Evolutionary conservation across 1,140 invertebrate species (phyloP).

Genomic region (Doryteuthis pealeii): DNA sequence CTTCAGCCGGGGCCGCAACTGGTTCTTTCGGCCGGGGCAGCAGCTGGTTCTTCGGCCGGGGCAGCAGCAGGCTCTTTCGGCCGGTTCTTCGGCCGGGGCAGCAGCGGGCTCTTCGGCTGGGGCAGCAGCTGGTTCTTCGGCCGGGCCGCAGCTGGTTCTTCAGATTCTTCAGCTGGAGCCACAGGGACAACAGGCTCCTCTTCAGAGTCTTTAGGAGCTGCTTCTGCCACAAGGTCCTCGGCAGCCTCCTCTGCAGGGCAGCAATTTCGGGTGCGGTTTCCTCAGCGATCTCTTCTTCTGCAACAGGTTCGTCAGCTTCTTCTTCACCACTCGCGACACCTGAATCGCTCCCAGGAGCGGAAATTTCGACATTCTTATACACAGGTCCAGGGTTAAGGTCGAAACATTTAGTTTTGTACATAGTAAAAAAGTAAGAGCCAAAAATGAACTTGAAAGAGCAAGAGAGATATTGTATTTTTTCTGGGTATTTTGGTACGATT

Average conservation of each 20-base stretch:
- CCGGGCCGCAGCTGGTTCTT: neutral
- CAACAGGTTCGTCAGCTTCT: neutral
- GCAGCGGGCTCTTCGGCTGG: neutral
- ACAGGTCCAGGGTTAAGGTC: neutral
- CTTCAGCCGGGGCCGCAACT: too few species aligned
- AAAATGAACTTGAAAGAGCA: conserved; percentile 14
- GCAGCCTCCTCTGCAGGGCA: neutral
- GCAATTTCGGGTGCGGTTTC: neutral
- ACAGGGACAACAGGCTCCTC: neutral
- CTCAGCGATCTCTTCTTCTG: neutral
- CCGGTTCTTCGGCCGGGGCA: neutral
- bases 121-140: neutral
- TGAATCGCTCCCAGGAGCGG: neutral
- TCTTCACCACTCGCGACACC: too few species aligned
- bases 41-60: neutral
- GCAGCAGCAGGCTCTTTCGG: too few species aligned
- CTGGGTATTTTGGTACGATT: conserved; percentile 28
- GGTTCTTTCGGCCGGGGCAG: neutral
- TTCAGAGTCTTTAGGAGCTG: neutral
- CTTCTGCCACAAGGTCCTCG: neutral
- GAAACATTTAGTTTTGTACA: conserved; percentile 26
- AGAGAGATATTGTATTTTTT: conserved; percentile 28
- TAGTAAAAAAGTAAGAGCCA: conserved; percentile 26
- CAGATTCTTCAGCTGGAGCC: neutral
- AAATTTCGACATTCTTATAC: neutral